phyloP scores from a whole-genome alignment of 2,888 invertebrate genomes.

The Anthoptus insignis region DNA sequence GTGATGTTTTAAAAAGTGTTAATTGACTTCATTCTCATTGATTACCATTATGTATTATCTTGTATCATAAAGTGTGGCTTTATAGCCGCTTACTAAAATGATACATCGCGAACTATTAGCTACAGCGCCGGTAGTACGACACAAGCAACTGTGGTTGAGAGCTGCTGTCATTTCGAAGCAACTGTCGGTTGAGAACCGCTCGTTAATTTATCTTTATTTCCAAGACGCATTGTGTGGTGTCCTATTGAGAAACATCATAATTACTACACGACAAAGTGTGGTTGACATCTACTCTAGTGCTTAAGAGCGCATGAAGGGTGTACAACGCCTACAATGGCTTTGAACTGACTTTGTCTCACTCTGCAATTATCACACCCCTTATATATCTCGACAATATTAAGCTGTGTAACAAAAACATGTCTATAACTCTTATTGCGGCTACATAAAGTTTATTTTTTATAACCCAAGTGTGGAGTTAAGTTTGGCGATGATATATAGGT shows the following conservation, averaged over 20 bases:
- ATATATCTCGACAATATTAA: constrained; percentile 63
- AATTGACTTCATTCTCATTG: no score
- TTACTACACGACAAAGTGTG: constrained; percentile 76
- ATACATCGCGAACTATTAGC: no score
- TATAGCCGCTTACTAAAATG: no score
- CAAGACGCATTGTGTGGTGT: constrained; percentile 72
- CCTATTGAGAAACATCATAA: constrained; percentile 74
- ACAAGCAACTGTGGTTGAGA: constrained; percentile 42
- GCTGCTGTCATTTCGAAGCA: constrained; percentile 45
- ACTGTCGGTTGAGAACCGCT: constrained; percentile 46
- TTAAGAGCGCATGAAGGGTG: constrained; percentile 80
- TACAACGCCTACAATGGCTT: constrained; percentile 80
- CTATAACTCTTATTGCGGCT: constrained; percentile 30
- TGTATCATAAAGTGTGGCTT: no score
- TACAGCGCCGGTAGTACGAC: not conserved
- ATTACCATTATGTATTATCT: no score
- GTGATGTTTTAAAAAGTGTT: no score
- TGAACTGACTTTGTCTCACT: constrained; percentile 83
- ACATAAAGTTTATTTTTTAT: constrained; percentile 8
- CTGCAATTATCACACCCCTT: constrained; percentile 84
- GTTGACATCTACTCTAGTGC: constrained; percentile 76
- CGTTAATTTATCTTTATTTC: constrained; percentile 58
- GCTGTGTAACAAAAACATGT: constrained; percentile 40
- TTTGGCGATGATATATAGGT: constrained; percentile 50
- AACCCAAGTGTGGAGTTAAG: not conserved